Conservation (phyloP, 2,113 vertebrate genomes). For the Actenoides hombroni region DNA sequence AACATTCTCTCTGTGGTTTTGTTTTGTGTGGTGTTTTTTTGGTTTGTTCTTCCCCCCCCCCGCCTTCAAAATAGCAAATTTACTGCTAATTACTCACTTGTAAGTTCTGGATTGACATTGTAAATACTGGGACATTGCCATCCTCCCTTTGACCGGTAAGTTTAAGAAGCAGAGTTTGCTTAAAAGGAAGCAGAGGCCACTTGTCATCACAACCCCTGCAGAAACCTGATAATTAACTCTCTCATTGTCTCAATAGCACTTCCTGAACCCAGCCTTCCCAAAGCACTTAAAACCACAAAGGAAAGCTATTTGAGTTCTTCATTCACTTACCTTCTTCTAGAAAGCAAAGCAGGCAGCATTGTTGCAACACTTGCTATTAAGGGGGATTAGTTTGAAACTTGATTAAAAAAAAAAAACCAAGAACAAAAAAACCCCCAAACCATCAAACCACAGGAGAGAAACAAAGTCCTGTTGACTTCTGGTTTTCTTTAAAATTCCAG, state of each 20-base stretch:
- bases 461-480: not conserved
- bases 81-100: not conserved
- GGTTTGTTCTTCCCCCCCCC: not conserved
- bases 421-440: no score
- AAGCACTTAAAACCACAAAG: not conserved
- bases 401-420: not conserved
- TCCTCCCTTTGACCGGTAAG: not conserved
- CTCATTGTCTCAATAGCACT: not conserved
- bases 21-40: not conserved
- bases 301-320: not conserved
- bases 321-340: not conserved
- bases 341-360: not conserved
- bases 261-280: not conserved
- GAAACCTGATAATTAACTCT: not conserved
- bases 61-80: not conserved
- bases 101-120: not conserved
- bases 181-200: not conserved
- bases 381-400: not conserved
- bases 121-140: not conserved
- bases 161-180: not conserved
- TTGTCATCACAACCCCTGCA: slow-evolving; percentile 4
- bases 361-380: not conserved
- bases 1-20: not conserved
- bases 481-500: not conserved
- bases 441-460: not conserved